phyloP scores from a whole-genome alignment of 1,140 invertebrate genomes.

The Eumaeus atala region DNA sequence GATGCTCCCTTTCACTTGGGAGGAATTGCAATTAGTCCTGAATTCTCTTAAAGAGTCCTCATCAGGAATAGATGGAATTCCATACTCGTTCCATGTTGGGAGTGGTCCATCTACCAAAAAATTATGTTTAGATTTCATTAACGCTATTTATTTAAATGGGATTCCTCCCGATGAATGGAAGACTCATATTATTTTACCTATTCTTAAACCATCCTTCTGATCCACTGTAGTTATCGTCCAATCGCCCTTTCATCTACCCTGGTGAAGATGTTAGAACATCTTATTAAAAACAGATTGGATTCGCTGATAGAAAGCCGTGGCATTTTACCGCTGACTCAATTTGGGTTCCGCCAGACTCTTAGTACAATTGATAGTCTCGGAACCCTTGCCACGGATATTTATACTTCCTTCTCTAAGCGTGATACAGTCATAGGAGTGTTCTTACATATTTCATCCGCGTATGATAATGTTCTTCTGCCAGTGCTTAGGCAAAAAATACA shows the following conservation, averaged over 20 bases:
- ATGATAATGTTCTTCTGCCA: conserved; percentile 27
- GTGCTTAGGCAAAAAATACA: conserved; percentile 22
- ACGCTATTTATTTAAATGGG: conserved; percentile 11
- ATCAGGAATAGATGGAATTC: conserved; percentile 22
- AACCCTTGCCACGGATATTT: conserved; percentile 26
- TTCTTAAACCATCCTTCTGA: conserved; percentile 27
- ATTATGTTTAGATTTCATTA: conserved; percentile 19
- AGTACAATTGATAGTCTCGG: conserved; percentile 26
- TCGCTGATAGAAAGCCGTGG: conserved; percentile 24
- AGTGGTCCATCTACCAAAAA: not conserved
- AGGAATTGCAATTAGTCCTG: conserved; percentile 18
- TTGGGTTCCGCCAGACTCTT: conserved; percentile 25
- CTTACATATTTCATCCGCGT: conserved; percentile 24
- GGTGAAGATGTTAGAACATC: conserved; percentile 27
- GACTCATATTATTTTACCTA: conserved; percentile 30
- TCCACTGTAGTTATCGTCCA: conserved; percentile 23
- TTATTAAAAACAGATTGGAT: conserved; percentile 27
- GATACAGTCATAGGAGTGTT: conserved; percentile 22
- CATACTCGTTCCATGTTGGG: conserved; percentile 22
- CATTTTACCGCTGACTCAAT: conserved; percentile 23
- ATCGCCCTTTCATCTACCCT: conserved; percentile 29
- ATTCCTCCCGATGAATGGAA: conserved; percentile 24
- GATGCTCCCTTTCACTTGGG: conserved; percentile 13
- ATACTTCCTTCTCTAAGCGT: conserved; percentile 12
- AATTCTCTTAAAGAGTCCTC: conserved; percentile 18